Base-by-base conservation (phyloP, 1,140 invertebrate genomes). In the Panulirus ornatus region DNA sequence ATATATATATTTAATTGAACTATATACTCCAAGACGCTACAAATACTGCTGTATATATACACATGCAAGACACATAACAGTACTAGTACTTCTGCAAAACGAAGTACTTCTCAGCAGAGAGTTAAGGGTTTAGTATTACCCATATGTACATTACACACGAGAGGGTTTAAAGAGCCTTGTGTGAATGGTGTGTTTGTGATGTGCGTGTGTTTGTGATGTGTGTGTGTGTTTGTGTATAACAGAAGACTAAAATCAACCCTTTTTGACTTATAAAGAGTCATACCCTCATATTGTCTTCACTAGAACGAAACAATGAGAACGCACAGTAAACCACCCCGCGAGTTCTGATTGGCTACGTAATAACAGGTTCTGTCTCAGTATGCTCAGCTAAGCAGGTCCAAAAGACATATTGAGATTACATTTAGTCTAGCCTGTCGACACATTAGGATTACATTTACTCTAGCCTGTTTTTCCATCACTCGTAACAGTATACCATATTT, bases 11-110 rank as follows among this genome's bases (percentile, higher is more conserved):
- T 78, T 76, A 88, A 81, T 81, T 70, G 75, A 78, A 88, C 85
- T 88, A 88, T 88, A 88, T 88, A 88, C 85, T 88, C 66, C 76
- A 51, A 88, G 85, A 88, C n/a, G 71, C 85, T 88, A 88, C 85
- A 88, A 88, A 88, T 88, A 88, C 85, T 78, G 85, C 44, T 42
- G 27, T 87, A 54, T 88, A 88, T 88, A 51, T 88, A 88, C 85
- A 88, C 76, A 88, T 88, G 85, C 85, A 88, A 88, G 76, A 88
- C 85, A 88, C 85, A 51, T 88, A 88, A 54, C 85, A 88, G 79
- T 88, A 79, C 76, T 34, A 40, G 76, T 70, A 42, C 85, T 88
- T 88, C 85, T 34, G 38, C 70, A 79, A 88, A 88, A 76, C 58
- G 58, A 88, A 88, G 85, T 54, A 88, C 51, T 27, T 73, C 19